Conservation (phyloP, 2,888 invertebrate species). For the Agrochola litura region DNA sequence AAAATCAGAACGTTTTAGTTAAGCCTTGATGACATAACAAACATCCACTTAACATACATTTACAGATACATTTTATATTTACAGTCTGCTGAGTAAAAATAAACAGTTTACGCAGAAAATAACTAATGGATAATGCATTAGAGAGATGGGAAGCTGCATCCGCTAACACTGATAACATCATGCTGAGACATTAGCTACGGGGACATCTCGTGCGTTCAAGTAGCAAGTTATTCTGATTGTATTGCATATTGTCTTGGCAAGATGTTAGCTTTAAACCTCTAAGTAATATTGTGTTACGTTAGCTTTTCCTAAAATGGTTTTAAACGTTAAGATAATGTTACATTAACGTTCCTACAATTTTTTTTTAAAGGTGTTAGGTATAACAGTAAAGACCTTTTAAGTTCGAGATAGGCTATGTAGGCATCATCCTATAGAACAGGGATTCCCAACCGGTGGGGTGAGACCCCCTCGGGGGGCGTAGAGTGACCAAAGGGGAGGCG, state of each 20-base stretch:
- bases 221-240: conserved; percentile 19
- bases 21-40: not conserved
- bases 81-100: conserved; percentile 9
- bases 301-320: not conserved
- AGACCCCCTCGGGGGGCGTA: too few species aligned
- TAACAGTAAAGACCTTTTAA: too few species aligned
- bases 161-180: conserved; percentile 39
- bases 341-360: too few species aligned
- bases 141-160: conserved; percentile 33
- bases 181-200: conserved; percentile 21
- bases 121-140: conserved; percentile 48
- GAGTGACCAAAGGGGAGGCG: too few species aligned
- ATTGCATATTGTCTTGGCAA: conserved; percentile 50
- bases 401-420: too few species aligned
- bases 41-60: not conserved
- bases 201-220: not conserved
- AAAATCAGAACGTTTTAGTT: not conserved
- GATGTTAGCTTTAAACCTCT: not conserved
- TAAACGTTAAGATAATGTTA: too few species aligned
- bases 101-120: conserved; percentile 5
- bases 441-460: too few species aligned
- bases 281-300: not conserved
- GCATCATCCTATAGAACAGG: too few species aligned
- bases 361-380: not conserved
- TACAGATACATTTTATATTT: not conserved